Conservation (phyloP, 30 jellyfish, hydroid and myxozoan species). For the Turritopsis rubra region DNA sequence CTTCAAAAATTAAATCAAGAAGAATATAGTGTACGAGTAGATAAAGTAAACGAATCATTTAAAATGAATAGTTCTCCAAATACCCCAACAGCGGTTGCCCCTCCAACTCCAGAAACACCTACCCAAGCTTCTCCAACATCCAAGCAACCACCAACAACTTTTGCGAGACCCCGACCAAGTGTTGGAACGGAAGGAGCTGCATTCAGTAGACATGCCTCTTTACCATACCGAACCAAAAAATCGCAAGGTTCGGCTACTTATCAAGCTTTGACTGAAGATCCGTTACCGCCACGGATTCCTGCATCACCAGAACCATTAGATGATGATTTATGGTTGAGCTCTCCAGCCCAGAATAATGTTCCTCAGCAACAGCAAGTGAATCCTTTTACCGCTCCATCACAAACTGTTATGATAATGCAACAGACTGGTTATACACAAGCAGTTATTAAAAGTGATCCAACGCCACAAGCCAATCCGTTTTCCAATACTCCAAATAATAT, state of each 20-base stretch:
- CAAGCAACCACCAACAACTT: slow-evolving; percentile 54
- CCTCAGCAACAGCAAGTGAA: slow-evolving; percentile 1
- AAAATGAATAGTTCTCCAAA: slow-evolving; percentile 36
- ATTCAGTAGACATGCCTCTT: slow-evolving; percentile 86
- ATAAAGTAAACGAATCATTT: slow-evolving; percentile 66
- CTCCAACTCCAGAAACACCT: slow-evolving; percentile 52
- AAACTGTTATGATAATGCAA: slow-evolving; percentile 16
- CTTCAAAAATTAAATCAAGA: slow-evolving; percentile 77
- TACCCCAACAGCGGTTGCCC: slow-evolving; percentile 38
- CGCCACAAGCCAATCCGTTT: slow-evolving; percentile 16
- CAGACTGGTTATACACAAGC: slow-evolving; percentile 20
- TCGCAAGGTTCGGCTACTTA: slow-evolving; percentile 76
- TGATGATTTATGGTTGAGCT: slow-evolving; percentile 15
- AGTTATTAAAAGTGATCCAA: neutral
- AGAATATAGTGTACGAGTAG: slow-evolving; percentile 69
- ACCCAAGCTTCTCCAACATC: slow-evolving; percentile 57
- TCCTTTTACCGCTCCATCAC: slow-evolving; percentile 14
- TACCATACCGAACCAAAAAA: slow-evolving; percentile 83
- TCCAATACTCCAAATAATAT: neutral
- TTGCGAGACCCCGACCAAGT: slow-evolving; percentile 89
- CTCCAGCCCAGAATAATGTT: neutral
- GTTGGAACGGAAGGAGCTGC: slow-evolving; percentile 48
- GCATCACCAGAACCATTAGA: slow-evolving; percentile 26
- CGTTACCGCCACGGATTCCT: slow-evolving; percentile 76
- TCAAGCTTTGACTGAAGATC: slow-evolving; percentile 91